Evolutionary conservation across 2,888 invertebrate species (phyloP).

Genomic region (Nemapogon koenigi): DNA sequence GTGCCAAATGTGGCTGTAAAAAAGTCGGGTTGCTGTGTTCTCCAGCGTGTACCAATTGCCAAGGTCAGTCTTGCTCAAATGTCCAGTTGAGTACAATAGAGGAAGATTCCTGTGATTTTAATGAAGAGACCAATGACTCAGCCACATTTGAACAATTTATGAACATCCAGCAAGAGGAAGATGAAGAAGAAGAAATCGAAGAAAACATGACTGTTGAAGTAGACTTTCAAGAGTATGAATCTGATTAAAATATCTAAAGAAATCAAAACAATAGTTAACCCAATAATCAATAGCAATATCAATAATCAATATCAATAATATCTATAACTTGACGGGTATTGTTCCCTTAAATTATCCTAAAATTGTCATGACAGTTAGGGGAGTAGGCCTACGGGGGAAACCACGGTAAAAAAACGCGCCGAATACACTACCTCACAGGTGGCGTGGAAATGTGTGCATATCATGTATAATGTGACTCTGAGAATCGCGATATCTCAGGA

Average conservation of each 20-base stretch:
- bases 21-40: conserved; percentile 1
- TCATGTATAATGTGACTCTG: too few relatives aligned
- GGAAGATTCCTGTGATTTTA: conserved; percentile 11
- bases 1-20: conserved; percentile 2
- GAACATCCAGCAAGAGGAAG: conserved; percentile 12
- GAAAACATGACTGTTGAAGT: conserved; percentile 12
- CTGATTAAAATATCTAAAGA: conserved; percentile 11
- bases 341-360: too few relatives aligned
- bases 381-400: too few relatives aligned
- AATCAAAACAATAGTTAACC: conserved; percentile 10
- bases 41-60: conserved; percentile 4
- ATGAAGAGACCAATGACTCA: conserved; percentile 4
- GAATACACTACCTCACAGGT: too few relatives aligned
- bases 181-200: conserved; percentile 12
- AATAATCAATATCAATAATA: conserved; percentile 7
- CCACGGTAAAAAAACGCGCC: too few relatives aligned
- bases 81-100: conserved; percentile 5
- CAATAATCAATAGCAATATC: conserved; percentile 12
- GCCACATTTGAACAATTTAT: conserved; percentile 9
- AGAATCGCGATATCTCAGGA: too few relatives aligned
- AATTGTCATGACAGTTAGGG: too few relatives aligned
- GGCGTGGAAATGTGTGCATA: too few relatives aligned
- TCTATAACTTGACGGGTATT: conserved; percentile 7
- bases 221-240: conserved; percentile 13
- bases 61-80: conserved; percentile 9